Conservation (phyloP, 2,888 invertebrate species). For the Eilema sororculum region DNA sequence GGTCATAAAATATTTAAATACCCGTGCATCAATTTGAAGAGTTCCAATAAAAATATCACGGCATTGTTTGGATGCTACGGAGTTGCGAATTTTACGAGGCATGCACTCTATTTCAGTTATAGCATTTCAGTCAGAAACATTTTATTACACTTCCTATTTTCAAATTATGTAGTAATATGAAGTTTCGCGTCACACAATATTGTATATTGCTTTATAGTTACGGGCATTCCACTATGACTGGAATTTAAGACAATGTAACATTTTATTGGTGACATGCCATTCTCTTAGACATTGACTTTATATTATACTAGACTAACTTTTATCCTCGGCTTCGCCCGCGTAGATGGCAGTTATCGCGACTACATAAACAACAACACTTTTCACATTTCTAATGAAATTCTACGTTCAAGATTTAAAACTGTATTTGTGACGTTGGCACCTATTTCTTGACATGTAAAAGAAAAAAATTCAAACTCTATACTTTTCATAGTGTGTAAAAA, state of each 20-base stretch:
- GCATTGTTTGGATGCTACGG: conserved; percentile 46
- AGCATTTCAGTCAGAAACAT: conserved; percentile 76
- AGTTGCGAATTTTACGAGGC: conserved; percentile 66
- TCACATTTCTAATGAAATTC: too few species aligned
- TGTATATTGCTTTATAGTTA: conserved; percentile 63
- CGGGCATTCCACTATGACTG: conserved; percentile 54
- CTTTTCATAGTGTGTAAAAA: too few species aligned
- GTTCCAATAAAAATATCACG: conserved; percentile 50
- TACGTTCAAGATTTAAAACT: too few species aligned
- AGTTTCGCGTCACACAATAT: conserved; percentile 62
- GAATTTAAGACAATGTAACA: conserved; percentile 47
- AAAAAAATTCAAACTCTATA: too few species aligned
- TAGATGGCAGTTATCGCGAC: too few species aligned
- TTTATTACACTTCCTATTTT: conserved; percentile 78
- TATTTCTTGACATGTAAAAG: too few species aligned
- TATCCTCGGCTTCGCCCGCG: too few species aligned
- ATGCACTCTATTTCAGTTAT: conserved; percentile 77
- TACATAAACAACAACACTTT: too few species aligned
- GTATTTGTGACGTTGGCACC: too few species aligned
- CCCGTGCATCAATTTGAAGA: conserved; percentile 43
- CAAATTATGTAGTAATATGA: conserved; percentile 66
- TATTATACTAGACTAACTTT: too few species aligned
- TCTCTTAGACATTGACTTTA: background rate
- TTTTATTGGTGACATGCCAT: conserved; percentile 36
- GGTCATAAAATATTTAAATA: conserved; percentile 8